phyloP scores from a whole-genome alignment of 1,140 invertebrate genomes.

The Diplogasteroides magnus region DNA sequence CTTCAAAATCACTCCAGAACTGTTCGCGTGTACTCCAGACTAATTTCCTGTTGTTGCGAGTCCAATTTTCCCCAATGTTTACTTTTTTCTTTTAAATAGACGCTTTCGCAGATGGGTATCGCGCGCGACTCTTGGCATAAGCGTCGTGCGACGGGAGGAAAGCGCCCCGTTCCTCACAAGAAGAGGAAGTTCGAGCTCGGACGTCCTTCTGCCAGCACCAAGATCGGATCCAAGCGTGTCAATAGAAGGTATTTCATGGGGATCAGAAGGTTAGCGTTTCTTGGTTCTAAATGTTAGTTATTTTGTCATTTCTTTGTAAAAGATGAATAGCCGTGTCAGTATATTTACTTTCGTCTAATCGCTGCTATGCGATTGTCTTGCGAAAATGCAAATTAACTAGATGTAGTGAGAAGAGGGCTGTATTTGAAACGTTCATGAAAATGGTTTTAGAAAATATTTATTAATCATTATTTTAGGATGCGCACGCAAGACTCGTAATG shows the following conservation, averaged over 20 bases:
- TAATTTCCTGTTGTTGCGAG: too few relatives aligned
- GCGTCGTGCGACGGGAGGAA: conserved; percentile 91
- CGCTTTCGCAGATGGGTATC: conserved; percentile 84
- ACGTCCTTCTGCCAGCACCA: conserved; percentile 93
- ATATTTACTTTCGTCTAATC: too few relatives aligned
- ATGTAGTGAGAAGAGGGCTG: too few relatives aligned
- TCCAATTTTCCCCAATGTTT: too few relatives aligned
- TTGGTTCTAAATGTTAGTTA: conserved; percentile 3
- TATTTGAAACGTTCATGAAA: too few relatives aligned
- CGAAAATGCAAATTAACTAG: too few relatives aligned
- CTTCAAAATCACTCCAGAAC: too few relatives aligned
- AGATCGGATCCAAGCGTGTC: too few relatives aligned
- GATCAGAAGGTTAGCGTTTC: conserved; percentile 74
- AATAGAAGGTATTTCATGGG: conserved; percentile 98
- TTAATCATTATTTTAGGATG: conserved; percentile 59
- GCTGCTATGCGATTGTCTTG: conserved; percentile 9
- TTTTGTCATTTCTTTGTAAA: conserved; percentile 15
- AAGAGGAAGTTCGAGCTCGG: conserved; percentile 99
- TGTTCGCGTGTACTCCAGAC: too few relatives aligned
- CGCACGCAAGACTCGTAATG: conserved; percentile 91
- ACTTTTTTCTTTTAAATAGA: too few relatives aligned
- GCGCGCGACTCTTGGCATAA: conserved; percentile 98
- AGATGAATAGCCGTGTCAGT: conserved; percentile 11
- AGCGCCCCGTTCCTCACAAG: conserved; percentile 85
- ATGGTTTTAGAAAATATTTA: conserved; percentile 1